phyloP scores from a whole-genome alignment of 2,888 invertebrate species.

The Ennomos erosarius region DNA sequence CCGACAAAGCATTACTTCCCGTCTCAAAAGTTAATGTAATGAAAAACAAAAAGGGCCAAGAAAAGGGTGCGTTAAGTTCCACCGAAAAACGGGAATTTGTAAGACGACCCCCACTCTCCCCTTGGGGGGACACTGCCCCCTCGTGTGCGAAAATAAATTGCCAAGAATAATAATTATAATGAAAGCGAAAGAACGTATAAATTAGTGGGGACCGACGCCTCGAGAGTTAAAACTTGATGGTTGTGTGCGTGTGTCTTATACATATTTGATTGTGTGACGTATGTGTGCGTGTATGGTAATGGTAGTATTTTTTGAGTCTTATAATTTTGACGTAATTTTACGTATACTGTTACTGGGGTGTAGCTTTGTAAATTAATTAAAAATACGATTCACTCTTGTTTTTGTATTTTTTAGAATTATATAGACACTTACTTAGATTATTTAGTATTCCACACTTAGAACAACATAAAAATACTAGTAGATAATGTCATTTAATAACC shows the following conservation, averaged over 20 bases:
- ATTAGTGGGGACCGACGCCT: constrained; percentile 80
- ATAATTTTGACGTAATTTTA: background rate
- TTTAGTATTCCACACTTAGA: no score
- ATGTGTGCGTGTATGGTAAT: constrained; percentile 35
- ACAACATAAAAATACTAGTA: no score
- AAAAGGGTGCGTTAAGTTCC: constrained; percentile 85
- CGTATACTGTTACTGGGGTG: background rate
- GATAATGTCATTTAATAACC: no score
- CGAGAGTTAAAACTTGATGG: constrained; percentile 65
- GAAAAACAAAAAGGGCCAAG: constrained; percentile 86
- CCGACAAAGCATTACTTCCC: constrained; percentile 76
- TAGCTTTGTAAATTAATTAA: no score
- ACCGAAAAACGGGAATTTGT: constrained; percentile 85
- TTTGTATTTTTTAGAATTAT: no score
- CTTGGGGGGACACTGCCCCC: constrained; percentile 72
- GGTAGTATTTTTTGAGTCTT: constrained; percentile 1
- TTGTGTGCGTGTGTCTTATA: constrained; percentile 57
- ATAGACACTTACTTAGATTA: no score
- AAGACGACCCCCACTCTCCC: constrained; percentile 74
- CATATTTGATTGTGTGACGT: constrained; percentile 30
- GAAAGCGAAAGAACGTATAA: constrained; percentile 86
- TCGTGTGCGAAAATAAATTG: constrained; percentile 86
- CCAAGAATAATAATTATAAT: constrained; percentile 86
- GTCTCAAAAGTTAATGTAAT: constrained; percentile 85
- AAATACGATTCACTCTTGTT: no score